Percentiles rank a stretch among this genome's conserved stretches.
phyloP scores from a whole-genome alignment of 2,888 invertebrate genomes.

The Conomelus anceps region DNA sequence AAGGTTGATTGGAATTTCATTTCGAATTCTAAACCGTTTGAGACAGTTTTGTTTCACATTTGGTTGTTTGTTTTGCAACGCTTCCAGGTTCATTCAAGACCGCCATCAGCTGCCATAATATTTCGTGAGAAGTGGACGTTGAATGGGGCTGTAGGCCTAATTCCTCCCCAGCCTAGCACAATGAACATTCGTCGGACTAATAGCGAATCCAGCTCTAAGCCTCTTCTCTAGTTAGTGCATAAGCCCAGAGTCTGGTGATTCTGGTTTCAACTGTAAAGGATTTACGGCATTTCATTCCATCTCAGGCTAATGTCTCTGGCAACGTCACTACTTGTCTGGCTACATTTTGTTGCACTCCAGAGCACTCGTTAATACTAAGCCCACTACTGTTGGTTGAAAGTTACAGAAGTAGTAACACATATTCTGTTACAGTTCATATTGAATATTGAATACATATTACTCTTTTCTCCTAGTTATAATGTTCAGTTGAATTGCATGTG shows the following conservation, averaged over 20 bases:
- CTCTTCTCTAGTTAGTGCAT: neutral
- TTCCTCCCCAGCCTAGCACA: neutral
- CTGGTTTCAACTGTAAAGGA: neutral
- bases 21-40: neutral
- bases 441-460: too few species aligned
- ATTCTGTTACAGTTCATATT: too few species aligned
- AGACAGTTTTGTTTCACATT: neutral
- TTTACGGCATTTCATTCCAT: neutral
- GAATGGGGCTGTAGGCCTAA: neutral
- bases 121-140: neutral
- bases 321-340: neutral
- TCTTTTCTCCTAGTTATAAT: too few species aligned
- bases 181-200: neutral
- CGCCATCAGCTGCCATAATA: neutral
- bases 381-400: too few species aligned
- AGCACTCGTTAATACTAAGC: neutral
- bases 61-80: neutral
- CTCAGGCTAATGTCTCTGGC: neutral
- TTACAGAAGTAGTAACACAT: neutral
- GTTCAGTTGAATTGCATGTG: too few species aligned
- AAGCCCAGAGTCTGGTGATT: neutral
- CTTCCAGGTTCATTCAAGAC: neutral
- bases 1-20: neutral
- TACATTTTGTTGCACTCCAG: neutral
- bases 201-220: neutral